These are phyloP conservation scores for Tinea trinotella DNA, from an alignment of 2,888 invertebrate species.

Conservation along the genomic window DNA sequence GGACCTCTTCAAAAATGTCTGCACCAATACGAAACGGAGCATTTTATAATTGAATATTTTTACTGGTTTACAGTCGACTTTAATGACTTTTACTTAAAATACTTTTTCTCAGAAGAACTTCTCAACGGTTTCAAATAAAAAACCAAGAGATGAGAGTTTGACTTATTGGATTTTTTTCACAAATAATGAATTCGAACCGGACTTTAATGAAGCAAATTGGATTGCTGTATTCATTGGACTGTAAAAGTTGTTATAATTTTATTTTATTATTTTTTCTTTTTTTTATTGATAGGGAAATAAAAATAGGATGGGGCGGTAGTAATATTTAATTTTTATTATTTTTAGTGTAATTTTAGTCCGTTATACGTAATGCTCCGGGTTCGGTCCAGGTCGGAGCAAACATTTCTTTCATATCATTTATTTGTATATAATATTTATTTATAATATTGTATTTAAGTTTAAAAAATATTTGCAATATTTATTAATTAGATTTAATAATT, in stretches of 20 bases:
- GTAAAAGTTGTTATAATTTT: background rate
- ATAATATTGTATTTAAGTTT: too few species aligned
- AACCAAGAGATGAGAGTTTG: background rate
- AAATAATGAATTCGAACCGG: constrained; percentile 9
- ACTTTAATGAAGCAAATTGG: background rate
- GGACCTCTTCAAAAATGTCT: constrained; percentile 17
- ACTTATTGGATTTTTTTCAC: constrained; percentile 1
- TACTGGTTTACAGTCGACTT: constrained; percentile 7
- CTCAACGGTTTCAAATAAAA: background rate
- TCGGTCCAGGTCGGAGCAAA: too few species aligned
- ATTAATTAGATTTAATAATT: too few species aligned
- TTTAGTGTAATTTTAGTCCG: too few species aligned
- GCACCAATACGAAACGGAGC: constrained; percentile 5
- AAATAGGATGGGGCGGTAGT: too few species aligned
- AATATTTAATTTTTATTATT: too few species aligned
- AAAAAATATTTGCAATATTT: too few species aligned
- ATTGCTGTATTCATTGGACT: background rate
- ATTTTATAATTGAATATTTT: constrained; percentile 17
- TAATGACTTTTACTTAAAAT: constrained; percentile 12
- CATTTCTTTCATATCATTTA: too few species aligned
- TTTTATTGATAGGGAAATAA: too few species aligned
- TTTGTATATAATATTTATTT: too few species aligned
- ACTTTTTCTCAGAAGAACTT: background rate
- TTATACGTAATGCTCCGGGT: too few species aligned
- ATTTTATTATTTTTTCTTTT: background rate